phyloP scores from a whole-genome alignment of 1,140 invertebrate species.

The Trypoxylus dichotomus region DNA sequence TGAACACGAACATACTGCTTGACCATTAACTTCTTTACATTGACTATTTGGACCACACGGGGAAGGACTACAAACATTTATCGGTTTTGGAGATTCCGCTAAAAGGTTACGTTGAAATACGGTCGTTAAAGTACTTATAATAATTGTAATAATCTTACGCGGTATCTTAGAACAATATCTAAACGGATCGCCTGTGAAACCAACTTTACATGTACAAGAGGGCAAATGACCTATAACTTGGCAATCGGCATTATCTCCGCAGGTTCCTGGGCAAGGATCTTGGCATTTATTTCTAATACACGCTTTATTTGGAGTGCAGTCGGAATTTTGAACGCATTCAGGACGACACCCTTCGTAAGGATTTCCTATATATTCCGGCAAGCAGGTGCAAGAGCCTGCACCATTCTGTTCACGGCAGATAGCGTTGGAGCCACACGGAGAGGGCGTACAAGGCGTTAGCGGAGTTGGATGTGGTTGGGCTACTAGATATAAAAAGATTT shows the following conservation, averaged over 20 bases:
- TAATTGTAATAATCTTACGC: slow-evolving; percentile 54
- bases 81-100: slow-evolving; percentile 48
- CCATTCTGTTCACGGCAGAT: slow-evolving; percentile 68
- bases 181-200: slow-evolving; percentile 73
- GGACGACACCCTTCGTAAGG: slow-evolving; percentile 74
- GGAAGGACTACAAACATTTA: slow-evolving; percentile 65
- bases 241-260: slow-evolving; percentile 73
- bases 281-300: slow-evolving; percentile 71
- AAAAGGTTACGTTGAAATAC: slow-evolving; percentile 29
- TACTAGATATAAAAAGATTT: not conserved
- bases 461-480: slow-evolving; percentile 39
- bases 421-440: slow-evolving; percentile 75
- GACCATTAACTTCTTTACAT: slow-evolving; percentile 62
- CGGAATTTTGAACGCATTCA: slow-evolving; percentile 66
- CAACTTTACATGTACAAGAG: slow-evolving; percentile 68
- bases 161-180: slow-evolving; percentile 58
- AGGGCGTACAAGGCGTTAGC: slow-evolving; percentile 66
- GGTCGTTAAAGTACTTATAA: slow-evolving; percentile 9
- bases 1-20: slow-evolving; percentile 66
- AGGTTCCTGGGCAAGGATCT: slow-evolving; percentile 73
- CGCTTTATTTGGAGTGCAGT: slow-evolving; percentile 69
- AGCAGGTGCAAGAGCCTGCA: slow-evolving; percentile 70
- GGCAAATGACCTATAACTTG: slow-evolving; percentile 73
- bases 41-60: slow-evolving; percentile 71
- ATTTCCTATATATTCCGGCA: slow-evolving; percentile 73